These are phyloP conservation scores for Halcyon badia DNA, from an alignment of 2,797 vertebrate genomes.

Conservation along the genomic window DNA sequence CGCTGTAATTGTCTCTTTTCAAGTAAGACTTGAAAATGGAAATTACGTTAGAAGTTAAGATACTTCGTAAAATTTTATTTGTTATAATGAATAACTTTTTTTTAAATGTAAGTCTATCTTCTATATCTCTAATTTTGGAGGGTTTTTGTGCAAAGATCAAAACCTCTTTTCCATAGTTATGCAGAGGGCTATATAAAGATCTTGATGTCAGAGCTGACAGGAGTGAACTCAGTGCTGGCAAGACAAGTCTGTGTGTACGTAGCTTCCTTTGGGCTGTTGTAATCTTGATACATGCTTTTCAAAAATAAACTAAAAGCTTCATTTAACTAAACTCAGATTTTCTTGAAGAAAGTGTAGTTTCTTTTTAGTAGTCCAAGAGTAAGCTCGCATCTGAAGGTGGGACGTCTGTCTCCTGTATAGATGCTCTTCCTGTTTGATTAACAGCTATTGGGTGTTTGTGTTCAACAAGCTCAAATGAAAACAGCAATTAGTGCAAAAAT, in stretches of 20 bases:
- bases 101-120: background rate
- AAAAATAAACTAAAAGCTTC: background rate
- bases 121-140: background rate
- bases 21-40: background rate
- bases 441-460: background rate
- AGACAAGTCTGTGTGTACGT: background rate
- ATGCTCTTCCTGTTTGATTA: background rate
- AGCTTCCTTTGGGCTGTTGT: background rate
- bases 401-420: background rate
- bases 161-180: background rate
- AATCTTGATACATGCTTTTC: background rate
- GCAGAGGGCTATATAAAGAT: background rate
- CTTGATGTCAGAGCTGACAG: rapidly evolving
- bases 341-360: background rate
- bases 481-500: background rate
- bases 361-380: background rate
- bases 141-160: background rate
- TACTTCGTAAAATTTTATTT: background rate
- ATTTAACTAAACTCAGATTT: background rate
- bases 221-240: background rate
- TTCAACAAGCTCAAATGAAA: background rate
- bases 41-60: background rate
- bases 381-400: background rate
- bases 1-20: background rate
- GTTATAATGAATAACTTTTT: background rate